phyloP scores from a whole-genome alignment of 2,888 invertebrate species.

The Galerucella calmariensis region DNA sequence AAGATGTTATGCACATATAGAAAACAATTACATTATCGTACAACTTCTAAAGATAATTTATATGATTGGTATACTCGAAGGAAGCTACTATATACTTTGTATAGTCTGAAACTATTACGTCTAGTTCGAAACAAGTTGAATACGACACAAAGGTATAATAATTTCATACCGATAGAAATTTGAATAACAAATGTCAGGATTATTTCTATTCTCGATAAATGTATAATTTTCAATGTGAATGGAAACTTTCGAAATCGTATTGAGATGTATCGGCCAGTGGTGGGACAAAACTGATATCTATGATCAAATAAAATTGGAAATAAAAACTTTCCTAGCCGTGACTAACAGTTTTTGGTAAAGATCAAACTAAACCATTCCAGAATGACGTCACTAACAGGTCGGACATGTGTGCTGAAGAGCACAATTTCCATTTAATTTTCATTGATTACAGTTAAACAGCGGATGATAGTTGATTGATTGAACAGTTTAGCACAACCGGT shows the following conservation, averaged over 20 bases:
- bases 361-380: no score
- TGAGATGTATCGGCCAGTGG: background rate
- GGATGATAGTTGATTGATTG: no score
- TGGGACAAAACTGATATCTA: background rate
- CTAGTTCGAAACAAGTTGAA: background rate
- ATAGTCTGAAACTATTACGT: background rate
- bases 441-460: no score
- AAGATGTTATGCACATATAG: background rate
- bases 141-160: background rate
- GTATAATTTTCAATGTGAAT: background rate
- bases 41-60: background rate
- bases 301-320: no score
- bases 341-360: no score
- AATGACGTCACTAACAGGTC: no score
- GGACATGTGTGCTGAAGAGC: no score
- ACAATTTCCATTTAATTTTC: no score
- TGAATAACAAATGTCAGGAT: background rate
- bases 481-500: no score
- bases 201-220: slow-evolving; percentile 1
- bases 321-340: no score
- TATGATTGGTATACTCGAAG: background rate
- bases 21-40: background rate
- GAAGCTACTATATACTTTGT: background rate
- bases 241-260: background rate
- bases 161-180: background rate